phyloP scores from a whole-genome alignment of 1,140 invertebrate genomes.

The Periplaneta americana region DNA sequence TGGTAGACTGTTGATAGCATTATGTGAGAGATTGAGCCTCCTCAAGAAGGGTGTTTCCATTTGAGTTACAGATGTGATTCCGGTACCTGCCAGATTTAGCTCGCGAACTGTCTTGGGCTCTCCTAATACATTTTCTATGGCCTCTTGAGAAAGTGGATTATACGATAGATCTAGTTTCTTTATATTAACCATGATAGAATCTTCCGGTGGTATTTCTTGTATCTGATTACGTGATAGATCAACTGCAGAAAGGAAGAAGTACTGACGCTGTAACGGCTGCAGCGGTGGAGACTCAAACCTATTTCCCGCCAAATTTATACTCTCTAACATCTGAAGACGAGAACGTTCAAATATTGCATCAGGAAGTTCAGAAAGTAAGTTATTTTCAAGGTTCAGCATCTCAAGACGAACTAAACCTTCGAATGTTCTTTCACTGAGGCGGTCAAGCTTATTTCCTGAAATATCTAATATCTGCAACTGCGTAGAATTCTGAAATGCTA shows the following conservation, averaged over 20 bases:
- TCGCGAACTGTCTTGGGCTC: conserved; percentile 83
- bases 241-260: conserved; percentile 69
- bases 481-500: conserved; percentile 85
- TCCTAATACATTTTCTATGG: conserved; percentile 68
- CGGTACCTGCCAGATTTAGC: conserved; percentile 74
- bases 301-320: conserved; percentile 74
- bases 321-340: conserved; percentile 71
- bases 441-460: conserved; percentile 65
- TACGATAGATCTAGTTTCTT: conserved; percentile 81
- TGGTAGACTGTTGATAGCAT: conserved; percentile 60
- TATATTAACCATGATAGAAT: conserved; percentile 80
- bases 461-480: conserved; percentile 78
- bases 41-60: conserved; percentile 84
- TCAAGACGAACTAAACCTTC: conserved; percentile 73
- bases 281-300: conserved; percentile 66
- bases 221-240: conserved; percentile 76
- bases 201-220: conserved; percentile 70
- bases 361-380: conserved; percentile 66
- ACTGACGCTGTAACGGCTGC: conserved; percentile 72
- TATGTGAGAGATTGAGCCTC: conserved; percentile 73
- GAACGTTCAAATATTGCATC: conserved; percentile 78
- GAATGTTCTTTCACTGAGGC: conserved; percentile 72
- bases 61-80: conserved; percentile 57
- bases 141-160: conserved; percentile 70
- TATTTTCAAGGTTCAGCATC: conserved; percentile 66